phyloP scores from a whole-genome alignment of 2,113 vertebrate genomes.

The Gnathochromis pfefferi region DNA sequence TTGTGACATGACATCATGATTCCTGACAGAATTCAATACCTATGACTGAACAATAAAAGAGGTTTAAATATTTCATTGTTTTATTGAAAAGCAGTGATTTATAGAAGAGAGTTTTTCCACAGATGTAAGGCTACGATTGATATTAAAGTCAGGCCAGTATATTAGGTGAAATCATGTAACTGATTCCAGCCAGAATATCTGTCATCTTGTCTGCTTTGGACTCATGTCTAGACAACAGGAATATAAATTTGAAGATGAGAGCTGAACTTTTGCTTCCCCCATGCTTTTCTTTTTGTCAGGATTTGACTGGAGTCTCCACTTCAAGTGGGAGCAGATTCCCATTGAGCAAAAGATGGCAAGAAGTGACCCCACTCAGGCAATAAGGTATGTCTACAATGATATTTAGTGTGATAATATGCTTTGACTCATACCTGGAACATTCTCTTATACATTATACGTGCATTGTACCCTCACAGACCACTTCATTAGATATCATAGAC shows the following conservation, averaged over 20 bases:
- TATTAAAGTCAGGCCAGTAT: not conserved
- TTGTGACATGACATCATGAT: not conserved
- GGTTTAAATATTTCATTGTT: not conserved
- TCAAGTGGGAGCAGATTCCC: conserved; percentile 99
- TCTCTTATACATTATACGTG: not conserved
- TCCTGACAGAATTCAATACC: not conserved
- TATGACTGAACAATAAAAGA: not conserved
- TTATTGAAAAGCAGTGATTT: not conserved
- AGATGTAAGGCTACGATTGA: not conserved
- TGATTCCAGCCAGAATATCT: not conserved
- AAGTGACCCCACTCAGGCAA: conserved; percentile 88
- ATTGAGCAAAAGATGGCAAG: conserved; percentile 97
- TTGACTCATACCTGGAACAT: not conserved
- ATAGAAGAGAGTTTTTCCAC: not conserved
- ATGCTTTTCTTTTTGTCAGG: conserved; percentile 63
- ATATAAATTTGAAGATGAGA: not conserved
- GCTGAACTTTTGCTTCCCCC: not conserved
- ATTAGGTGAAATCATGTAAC: not conserved
- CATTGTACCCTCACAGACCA: not conserved
- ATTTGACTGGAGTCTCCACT: conserved; percentile 99
- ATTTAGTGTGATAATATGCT: not conserved
- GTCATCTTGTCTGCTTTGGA: not conserved
- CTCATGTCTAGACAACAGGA: not conserved
- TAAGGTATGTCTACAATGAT: conserved; percentile 65
- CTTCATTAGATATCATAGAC: not conserved